Base-by-base conservation (phyloP, 1,140 invertebrate genomes). In the Gryllus bimaculatus region DNA sequence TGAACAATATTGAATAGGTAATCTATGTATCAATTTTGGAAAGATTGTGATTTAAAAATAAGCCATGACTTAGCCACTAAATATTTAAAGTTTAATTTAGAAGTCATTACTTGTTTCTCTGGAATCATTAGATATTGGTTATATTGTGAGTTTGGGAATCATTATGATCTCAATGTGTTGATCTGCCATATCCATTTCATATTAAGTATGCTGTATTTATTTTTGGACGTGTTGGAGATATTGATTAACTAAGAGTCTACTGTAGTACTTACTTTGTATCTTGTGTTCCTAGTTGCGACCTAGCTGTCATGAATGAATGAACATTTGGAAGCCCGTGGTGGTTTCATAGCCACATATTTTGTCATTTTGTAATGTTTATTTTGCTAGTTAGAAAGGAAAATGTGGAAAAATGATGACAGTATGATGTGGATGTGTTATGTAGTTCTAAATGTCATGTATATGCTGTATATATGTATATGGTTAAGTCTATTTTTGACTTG, bases 401-500 rank as follows among this genome's bases (percentile, higher is more conserved):
- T 66, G 54, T 66, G 54, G 54, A 18, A 66, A 66, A 66, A 39
- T 39, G 54, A 66, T 66, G 18, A 66, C 54, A 13, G 18, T 66
- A 18, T 66, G 54, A 7, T 18, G 54, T 66, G 18, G 54, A 66
- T 66, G 54, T 66, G 54, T 66, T 66, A 66, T 66, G 54, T 66
- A 66, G 54, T 66, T 66, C 54, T 66, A 66, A 66, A 66, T 66
- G 54, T 66, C 18, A 66, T 66, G 54, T 66, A 66, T 66, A 66
- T 66, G 18, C 18, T 66, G 54, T 66, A 66, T 66, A 66, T 66
- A 66, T 66, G 54, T 66, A 66, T 66, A 66, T 66, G 10, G 18
- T 66, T 66, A 66, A 66, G 54, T 66, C 54, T 66, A 66, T 66
- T 66, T 66, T 66, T 66, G 54, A 66, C 54, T 66, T 66, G 54